Conservation (phyloP, 2,888 invertebrate genomes). For the Melipona bicolor region DNA sequence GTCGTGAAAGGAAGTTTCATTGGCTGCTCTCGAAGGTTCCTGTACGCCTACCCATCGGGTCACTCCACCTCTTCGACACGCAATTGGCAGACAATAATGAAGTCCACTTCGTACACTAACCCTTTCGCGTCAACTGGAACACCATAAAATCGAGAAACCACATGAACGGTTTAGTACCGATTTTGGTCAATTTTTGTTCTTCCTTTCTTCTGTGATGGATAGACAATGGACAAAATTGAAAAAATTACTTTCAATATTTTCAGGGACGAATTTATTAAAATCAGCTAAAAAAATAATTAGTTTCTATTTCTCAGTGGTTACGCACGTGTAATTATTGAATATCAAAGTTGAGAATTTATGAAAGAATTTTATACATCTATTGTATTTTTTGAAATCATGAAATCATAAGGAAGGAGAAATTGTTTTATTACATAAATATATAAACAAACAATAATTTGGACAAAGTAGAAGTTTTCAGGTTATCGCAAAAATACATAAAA, state of each 20-base stretch:
- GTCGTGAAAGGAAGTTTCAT: slow-evolving; percentile 79
- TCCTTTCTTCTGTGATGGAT: not conserved
- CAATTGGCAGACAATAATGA: slow-evolving; percentile 77
- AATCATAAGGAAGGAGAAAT: not conserved
- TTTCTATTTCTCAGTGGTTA: no score
- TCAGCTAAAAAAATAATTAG: no score
- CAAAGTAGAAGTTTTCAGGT: no score
- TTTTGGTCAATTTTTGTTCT: not conserved
- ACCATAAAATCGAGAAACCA: not conserved
- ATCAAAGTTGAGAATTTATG: no score
- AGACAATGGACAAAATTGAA: not conserved
- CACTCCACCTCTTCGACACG: slow-evolving; percentile 79
- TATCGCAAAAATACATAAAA: not conserved
- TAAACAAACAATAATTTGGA: not conserved
- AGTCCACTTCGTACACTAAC: slow-evolving; percentile 34
- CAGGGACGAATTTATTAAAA: no score
- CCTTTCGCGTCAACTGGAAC: slow-evolving; percentile 29
- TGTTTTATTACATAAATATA: not conserved
- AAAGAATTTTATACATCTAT: not conserved
- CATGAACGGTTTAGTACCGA: not conserved
- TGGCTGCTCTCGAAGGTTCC: slow-evolving; percentile 75
- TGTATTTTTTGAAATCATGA: not conserved
- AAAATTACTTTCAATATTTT: no score
- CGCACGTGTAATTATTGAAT: no score
- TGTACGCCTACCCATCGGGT: slow-evolving; percentile 79